These are phyloP conservation scores for Phallusia fumigata DNA, from an alignment of 23 tunicate species.

Conservation along the genomic window DNA sequence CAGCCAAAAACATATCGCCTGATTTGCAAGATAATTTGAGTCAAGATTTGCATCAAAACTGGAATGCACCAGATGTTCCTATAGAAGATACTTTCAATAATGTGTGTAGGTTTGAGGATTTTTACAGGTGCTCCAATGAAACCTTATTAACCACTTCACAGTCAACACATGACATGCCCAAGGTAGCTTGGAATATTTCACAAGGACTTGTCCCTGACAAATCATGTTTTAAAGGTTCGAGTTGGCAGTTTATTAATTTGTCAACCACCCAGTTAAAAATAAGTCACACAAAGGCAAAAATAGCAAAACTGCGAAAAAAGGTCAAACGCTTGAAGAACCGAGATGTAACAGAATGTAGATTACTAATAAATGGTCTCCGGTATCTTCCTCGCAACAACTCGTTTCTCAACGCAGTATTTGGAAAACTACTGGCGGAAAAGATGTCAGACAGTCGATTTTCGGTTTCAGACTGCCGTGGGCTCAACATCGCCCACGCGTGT, in stretches of 20 bases:
- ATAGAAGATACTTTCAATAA: no score
- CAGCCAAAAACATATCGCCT: no score
- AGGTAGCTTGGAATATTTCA: background rate
- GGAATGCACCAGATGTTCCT: no score
- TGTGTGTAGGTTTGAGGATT: no score
- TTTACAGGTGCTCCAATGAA: no score
- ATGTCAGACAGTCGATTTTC: background rate
- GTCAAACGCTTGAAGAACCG: background rate
- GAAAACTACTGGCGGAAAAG: background rate
- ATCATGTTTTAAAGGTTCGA: no score
- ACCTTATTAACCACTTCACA: no score
- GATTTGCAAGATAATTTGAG: no score
- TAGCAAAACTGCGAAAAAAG: background rate
- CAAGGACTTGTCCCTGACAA: background rate
- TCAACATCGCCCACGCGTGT: conserved; percentile 10
- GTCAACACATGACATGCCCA: no score
- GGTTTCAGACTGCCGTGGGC: background rate
- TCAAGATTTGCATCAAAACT: no score
- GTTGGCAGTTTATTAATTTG: background rate
- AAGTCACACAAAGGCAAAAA: background rate
- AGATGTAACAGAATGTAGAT: background rate
- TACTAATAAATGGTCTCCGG: background rate
- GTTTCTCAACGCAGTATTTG: background rate
- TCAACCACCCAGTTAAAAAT: background rate
- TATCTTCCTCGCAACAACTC: background rate